Evolutionary conservation across 2,113 vertebrate genomes (phyloP), one percentile per base, ranked within the genome.

Genomic region (Thunnus thynnus): DNA sequence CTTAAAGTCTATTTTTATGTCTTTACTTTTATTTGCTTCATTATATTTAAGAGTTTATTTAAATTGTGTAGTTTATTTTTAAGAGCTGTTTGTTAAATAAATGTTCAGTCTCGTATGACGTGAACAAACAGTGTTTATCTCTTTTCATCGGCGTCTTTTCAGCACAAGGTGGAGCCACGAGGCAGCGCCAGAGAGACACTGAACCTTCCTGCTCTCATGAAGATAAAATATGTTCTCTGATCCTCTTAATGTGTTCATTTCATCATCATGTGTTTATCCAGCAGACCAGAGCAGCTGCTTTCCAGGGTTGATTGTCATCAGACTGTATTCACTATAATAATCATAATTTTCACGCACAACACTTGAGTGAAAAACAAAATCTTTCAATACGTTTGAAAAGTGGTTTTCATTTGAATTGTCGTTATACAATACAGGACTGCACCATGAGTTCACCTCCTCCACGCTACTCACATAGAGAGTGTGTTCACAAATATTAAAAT

Each of bases 41-140:
- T 52, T 54, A 4, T 60, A 58, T 77, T 76, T 61, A 27, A 78
- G 12, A 36, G 7, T 56, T 0, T 61, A 63, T 80, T 60, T 78
- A 46, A 44, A 71, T 57, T 1, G 22, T 81, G 3, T 52, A 25
- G 79, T 54, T 0, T 46, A 47, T 72, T 25, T 73, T 46, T 4
- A 41, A 18, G 12, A 27, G 6, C 11, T 20, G 2, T 66, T 54
- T 41, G 58, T 72, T 36, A 20, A 79, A 67, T 86, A 67, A 71
- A 71, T 46, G n/a, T 60, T 10, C 4, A 14, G 17, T 57, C 2
- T 17, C 13, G 46, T 36, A 57, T 13, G 44, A 25, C n/a, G 3
- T 9, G 25, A 63, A 27, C 25, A 50, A 4, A 2, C 12, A 5
- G 46, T 10, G 36, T 41, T 41, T 41, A 41, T 41, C 36, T 41